Percentiles rank a stretch among this genome's conserved stretches.
Conservation (phyloP, 1,140 invertebrate genomes). For the Anoplophora glabripennis region DNA sequence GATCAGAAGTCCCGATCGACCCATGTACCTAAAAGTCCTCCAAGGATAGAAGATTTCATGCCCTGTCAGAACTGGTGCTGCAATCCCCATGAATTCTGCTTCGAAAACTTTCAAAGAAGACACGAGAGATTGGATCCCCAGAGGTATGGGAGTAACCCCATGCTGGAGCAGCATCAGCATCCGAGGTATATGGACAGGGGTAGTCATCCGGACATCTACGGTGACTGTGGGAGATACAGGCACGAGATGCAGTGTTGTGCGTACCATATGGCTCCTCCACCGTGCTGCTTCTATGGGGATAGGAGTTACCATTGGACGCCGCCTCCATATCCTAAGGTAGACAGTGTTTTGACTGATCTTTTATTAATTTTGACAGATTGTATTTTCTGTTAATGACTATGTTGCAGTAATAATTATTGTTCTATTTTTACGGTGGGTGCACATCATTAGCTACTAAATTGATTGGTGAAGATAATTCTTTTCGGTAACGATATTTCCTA, state of each 20-base stretch:
- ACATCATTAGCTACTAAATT: no score
- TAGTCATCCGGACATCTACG: slow-evolving; percentile 46
- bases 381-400: no score
- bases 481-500: no score
- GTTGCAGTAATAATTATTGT: no score
- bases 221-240: slow-evolving; percentile 36
- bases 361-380: no score
- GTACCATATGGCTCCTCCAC: slow-evolving; percentile 41
- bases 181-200: slow-evolving; percentile 34
- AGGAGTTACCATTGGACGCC: slow-evolving; percentile 44
- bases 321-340: slow-evolving; percentile 38
- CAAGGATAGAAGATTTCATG: slow-evolving; percentile 46
- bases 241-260: slow-evolving; percentile 43
- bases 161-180: slow-evolving; percentile 43
- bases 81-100: slow-evolving; percentile 45
- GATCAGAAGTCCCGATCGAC: slow-evolving; percentile 59
- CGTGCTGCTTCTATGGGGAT: slow-evolving; percentile 46
- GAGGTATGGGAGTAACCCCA: slow-evolving; percentile 48
- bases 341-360: not conserved
- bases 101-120: slow-evolving; percentile 45
- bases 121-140: slow-evolving; percentile 50
- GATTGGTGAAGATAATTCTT: not conserved
- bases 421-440: no score
- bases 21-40: slow-evolving; percentile 49
- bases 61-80: slow-evolving; percentile 50